Conservation (phyloP, 2,113 vertebrate species). For the Leptobrachium ailaonicum region DNA sequence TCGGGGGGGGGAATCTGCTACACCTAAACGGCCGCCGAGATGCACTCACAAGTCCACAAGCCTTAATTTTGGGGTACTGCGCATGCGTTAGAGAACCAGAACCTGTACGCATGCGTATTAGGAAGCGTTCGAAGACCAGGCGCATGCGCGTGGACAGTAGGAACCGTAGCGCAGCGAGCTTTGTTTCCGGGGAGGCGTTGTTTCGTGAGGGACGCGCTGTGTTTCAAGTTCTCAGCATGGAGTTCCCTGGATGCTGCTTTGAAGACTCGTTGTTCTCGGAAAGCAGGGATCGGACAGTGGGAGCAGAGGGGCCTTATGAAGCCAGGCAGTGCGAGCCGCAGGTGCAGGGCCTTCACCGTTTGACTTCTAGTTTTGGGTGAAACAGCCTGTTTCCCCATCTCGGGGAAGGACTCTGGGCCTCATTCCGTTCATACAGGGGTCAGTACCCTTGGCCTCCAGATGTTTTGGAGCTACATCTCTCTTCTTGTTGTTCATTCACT, state of each 20-base stretch:
- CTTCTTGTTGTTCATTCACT: too few relatives aligned
- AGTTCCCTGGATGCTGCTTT: constrained; percentile 16
- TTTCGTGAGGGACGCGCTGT: neutral
- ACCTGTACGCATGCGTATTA: neutral
- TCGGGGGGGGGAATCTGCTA: too few relatives aligned
- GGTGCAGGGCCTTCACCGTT: neutral
- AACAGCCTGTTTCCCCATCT: too few relatives aligned
- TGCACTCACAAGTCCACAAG: constrained; percentile 9
- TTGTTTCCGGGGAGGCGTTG: neutral
- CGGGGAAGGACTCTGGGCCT: too few relatives aligned
- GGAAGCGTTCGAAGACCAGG: too few relatives aligned
- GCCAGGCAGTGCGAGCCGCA: constrained; percentile 16
- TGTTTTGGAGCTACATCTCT: too few relatives aligned
- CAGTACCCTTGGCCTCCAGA: too few relatives aligned
- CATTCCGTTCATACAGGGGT: too few relatives aligned
- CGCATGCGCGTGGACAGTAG: neutral
- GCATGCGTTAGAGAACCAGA: neutral
- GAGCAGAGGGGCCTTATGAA: neutral
- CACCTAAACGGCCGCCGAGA: neutral
- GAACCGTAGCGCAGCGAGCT: neutral
- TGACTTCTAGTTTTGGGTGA: too few relatives aligned
- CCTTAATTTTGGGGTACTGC: neutral
- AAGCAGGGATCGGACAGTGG: neutral
- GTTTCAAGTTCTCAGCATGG: neutral
- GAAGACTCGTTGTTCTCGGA: constrained; percentile 34